Base-by-base conservation (phyloP, 2,113 vertebrate genomes). In the Corythaeola cristata region DNA sequence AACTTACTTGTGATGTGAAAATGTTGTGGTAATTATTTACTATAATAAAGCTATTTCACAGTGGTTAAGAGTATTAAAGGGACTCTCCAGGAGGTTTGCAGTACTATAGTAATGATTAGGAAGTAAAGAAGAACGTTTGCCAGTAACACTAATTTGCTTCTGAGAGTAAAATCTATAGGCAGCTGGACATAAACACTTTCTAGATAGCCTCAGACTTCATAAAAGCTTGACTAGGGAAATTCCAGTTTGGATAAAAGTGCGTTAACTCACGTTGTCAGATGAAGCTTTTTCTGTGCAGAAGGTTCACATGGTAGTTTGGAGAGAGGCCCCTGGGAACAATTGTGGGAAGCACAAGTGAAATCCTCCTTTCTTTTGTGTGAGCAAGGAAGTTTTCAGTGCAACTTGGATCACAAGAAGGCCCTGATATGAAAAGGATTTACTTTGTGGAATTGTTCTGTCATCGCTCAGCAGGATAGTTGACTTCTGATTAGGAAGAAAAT, bases 391-490 rank as follows among this genome's bases (percentile, higher is more conserved):
- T 89, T 59, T 59, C 67, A 3, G 44, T 5, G 12, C 60, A 56
- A 1, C 53, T n/a, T 12, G 33, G 33, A 41, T 82, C 62, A 12
- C 64, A 35, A 35, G 58, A 52, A 52, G 47, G 32, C 52, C 86
- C 35, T 1, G 19, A 50, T 47, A 37, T 2, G 81, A 72, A 37
- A 60, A 80, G 74, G 50, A n/a, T 90, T 96, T 91, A 63, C 84
- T 88, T 45, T 66, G 74, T 81, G 83, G 67, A 66, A 69, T 92
- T 89, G 83, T 85, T 90, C 86, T 91, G 85, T 84, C 85, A 45
- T 94, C 63, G 37, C 75, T 94, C 89, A 45, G 95, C 52, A n/a
- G 41, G 68, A 35, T 89, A 94, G 95, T 64, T 95, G 81, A 49
- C 67, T 94, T 67, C 41, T 87, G 72, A 90, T 95, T 62, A 79